Evolutionary conservation across 2,113 vertebrate genomes (phyloP).

Genomic region (Saguinus midas): DNA sequence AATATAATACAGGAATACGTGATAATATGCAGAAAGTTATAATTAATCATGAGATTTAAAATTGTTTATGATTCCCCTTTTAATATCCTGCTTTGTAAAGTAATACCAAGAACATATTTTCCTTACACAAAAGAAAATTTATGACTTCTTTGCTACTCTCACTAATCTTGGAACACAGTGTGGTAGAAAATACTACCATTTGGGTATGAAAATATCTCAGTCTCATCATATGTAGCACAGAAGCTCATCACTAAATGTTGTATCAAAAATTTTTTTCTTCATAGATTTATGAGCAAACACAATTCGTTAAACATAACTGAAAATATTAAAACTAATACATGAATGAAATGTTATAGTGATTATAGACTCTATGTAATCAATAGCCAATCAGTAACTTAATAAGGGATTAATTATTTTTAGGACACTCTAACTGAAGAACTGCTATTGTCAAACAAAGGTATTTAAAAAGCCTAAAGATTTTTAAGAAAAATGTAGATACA

Average conservation of each 20-base stretch:
- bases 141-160: neutral
- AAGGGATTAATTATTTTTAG: neutral
- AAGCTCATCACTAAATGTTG: neutral
- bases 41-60: no score
- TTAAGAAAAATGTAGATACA: no score
- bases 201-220: neutral
- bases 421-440: neutral
- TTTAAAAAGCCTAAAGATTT: neutral
- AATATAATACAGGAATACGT: no score
- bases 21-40: no score
- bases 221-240: neutral
- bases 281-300: neutral
- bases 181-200: neutral
- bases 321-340: neutral
- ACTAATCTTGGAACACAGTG: neutral
- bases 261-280: neutral
- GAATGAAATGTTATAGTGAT: neutral
- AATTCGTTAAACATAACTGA: neutral
- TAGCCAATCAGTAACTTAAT: neutral
- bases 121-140: neutral
- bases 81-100: no score
- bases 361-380: neutral
- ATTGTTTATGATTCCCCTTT: no score
- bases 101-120: no score
- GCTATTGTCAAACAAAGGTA: neutral